Evolutionary conservation across 2,113 vertebrate genomes (phyloP).

Genomic region (Corydoras sp.): DNA sequence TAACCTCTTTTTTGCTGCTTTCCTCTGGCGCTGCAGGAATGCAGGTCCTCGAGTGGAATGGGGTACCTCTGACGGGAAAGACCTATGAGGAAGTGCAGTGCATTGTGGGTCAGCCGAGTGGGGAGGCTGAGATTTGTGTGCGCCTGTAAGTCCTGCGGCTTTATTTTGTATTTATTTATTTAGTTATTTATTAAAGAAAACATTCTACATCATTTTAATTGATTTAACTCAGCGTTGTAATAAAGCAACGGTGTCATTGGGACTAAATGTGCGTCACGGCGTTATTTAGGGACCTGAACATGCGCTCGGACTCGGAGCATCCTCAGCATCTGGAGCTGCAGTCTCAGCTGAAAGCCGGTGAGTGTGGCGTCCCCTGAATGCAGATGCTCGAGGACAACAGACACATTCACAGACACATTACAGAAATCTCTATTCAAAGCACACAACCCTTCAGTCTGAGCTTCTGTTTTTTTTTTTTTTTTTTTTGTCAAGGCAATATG

Average conservation of each 20-base stretch:
- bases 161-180: slow-evolving; percentile 36
- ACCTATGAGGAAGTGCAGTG: slow-evolving; percentile 97
- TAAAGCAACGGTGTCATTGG: not conserved
- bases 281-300: slow-evolving; percentile 81
- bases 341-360: slow-evolving; percentile 81
- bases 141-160: slow-evolving; percentile 91
- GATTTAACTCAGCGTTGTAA: too few relatives aligned
- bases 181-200: too few relatives aligned
- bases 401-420: not conserved
- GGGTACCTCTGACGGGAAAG: slow-evolving; percentile 82
- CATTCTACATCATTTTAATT: too few relatives aligned
- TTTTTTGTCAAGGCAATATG: slow-evolving; percentile 8
- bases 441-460: not conserved
- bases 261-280: slow-evolving; percentile 22
- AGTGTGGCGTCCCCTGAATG: slow-evolving; percentile 20
- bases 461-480: not conserved
- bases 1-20: too few relatives aligned
- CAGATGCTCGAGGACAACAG: not conserved
- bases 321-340: slow-evolving; percentile 86
- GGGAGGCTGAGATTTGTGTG: slow-evolving; percentile 97
- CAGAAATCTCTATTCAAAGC: not conserved
- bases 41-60: slow-evolving; percentile 98
- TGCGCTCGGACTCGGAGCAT: slow-evolving; percentile 87
- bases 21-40: slow-evolving; percentile 71
- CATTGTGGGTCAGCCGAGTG: slow-evolving; percentile 84